Base-by-base conservation (phyloP, 2,113 vertebrate species). In the Percopsis transmontana region DNA sequence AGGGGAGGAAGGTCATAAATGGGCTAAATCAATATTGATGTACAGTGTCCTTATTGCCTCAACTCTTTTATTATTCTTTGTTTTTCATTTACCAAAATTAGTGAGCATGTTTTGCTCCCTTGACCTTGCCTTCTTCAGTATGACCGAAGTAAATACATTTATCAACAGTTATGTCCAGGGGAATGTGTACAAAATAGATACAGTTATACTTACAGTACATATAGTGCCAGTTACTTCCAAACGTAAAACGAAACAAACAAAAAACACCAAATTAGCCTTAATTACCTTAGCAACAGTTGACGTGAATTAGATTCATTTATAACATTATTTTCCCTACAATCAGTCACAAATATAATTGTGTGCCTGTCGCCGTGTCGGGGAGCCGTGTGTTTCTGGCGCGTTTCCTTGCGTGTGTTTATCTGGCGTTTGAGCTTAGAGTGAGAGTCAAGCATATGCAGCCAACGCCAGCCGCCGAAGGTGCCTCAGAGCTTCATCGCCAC, bases 401-500 rank as follows among this genome's bases (percentile, higher is more conserved):
- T 55, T 65, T 74, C 76, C 80, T 80, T 33, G 3, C 27, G 39
- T 16, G 38, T 20, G 57, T 55, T 20, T n/a, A 55, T 7, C 19
- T 60, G 45, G 14, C 58, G 61, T 51, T 45, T 23, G 10, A 18
- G 62, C 69, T 64, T 16, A 16, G 42, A 62, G 72, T 58, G 63
- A 2, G 75, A 68, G 71, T 79, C 75, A 72, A 87, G 72, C 78
- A 88, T 84, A 84, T 87, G 77, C 69, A 75, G 41, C 70, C 63
- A 75, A 82, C 41, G 71, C 74, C 76, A 80, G 75, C 80, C 74
- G 66, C 87, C 87, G 81, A 80, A 82, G 84, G 82, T 88, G 80
- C 74, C 78, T 71, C 20, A 66, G 77, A 74, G 84, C 74, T 77
- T 87, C 88, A 87, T 76, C 76, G 77, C 84, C 71, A 79, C 83